phyloP scores from a whole-genome alignment of 2,113 vertebrate genomes.

The Pyrgilauda ruficollis region DNA sequence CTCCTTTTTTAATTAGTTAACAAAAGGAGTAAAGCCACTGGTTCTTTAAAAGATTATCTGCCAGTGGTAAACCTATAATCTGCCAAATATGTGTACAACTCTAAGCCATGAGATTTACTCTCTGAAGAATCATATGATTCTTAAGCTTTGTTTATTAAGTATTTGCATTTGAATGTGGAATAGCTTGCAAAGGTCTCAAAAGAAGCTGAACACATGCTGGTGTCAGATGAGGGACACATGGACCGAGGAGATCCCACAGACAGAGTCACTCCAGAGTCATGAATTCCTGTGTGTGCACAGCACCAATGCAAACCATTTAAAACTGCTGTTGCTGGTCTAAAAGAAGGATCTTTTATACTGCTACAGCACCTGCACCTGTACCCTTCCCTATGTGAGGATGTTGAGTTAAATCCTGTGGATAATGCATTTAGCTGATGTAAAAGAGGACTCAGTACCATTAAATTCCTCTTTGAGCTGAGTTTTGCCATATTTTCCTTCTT shows the following conservation, averaged over 20 bases:
- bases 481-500: background rate
- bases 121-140: constrained; percentile 46
- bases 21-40: constrained; percentile 50
- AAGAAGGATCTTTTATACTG: background rate
- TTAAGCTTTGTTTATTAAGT: constrained; percentile 14
- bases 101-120: constrained; percentile 6
- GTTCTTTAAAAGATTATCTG: constrained; percentile 32
- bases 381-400: background rate
- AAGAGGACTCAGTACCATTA: background rate
- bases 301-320: background rate
- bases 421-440: background rate
- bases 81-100: constrained; percentile 48
- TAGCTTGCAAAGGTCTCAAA: background rate
- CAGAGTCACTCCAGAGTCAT: background rate
- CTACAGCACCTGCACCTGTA: background rate
- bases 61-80: constrained; percentile 59
- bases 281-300: background rate
- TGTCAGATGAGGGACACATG: background rate
- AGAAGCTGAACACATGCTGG: background rate
- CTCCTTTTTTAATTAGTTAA: constrained; percentile 38
- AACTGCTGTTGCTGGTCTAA: background rate
- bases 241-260: background rate
- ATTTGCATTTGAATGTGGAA: constrained; percentile 26
- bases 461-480: background rate
- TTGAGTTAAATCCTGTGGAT: background rate